These are phyloP conservation scores for Clarias batrachus DNA, from an alignment of 2,113 vertebrate species.

Conservation along the genomic window DNA sequence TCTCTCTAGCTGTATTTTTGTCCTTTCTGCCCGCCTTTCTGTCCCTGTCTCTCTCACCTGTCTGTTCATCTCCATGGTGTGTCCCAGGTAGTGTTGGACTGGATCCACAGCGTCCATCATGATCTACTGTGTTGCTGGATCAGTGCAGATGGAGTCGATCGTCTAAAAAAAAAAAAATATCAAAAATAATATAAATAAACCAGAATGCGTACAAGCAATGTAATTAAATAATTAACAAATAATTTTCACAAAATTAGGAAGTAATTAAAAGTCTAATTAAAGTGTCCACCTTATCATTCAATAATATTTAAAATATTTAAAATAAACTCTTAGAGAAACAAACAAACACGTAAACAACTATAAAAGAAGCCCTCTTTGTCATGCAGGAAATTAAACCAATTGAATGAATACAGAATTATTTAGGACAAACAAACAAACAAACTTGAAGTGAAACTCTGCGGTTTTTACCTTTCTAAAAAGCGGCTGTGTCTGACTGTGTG, in stretches of 20 bases:
- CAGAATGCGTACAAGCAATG: neutral
- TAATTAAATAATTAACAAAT: neutral
- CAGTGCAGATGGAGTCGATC: neutral
- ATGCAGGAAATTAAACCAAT: neutral
- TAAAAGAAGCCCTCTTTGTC: neutral
- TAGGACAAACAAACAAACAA: neutral
- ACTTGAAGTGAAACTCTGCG: neutral
- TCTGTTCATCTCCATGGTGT: constrained; percentile 41
- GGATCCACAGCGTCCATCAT: neutral
- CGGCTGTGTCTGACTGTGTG: neutral
- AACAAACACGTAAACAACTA: neutral
- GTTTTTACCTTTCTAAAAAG: neutral
- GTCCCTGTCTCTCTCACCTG: constrained; percentile 32
- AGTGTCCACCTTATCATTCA: neutral
- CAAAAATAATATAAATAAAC: neutral
- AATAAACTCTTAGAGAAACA: neutral
- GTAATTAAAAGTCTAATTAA: neutral
- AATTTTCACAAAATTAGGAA: neutral
- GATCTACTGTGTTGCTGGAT: neutral
- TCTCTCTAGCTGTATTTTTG: neutral
- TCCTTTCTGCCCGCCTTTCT: neutral
- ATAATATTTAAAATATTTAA: neutral
- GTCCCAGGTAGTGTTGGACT: neutral
- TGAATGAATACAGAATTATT: neutral
- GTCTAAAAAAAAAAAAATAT: neutral